Evolutionary conservation across 2,113 vertebrate species (phyloP).

Genomic region (Rousettus leschenaultii): DNA sequence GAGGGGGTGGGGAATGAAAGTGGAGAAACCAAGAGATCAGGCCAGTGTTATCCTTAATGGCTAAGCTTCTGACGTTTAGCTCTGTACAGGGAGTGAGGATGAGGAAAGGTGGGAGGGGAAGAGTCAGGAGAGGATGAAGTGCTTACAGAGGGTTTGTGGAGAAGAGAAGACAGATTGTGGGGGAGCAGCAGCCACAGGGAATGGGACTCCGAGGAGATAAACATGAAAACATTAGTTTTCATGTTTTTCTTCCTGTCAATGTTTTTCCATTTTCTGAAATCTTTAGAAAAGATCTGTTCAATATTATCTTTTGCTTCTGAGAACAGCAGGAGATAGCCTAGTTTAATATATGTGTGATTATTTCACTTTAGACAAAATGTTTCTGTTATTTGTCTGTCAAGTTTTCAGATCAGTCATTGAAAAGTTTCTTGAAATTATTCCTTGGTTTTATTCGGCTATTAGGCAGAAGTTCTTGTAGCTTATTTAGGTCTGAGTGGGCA

Average conservation of each 20-base stretch:
- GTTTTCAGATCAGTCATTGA: not conserved
- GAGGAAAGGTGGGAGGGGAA: not conserved
- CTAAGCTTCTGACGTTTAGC: too few species aligned
- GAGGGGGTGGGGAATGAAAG: not conserved
- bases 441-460: not conserved
- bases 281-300: not conserved
- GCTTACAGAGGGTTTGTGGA: not conserved
- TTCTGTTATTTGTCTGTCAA: not conserved
- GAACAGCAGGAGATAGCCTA: not conserved
- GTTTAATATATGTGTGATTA: not conserved
- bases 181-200: not conserved
- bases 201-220: not conserved
- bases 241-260: not conserved
- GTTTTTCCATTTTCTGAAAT: not conserved
- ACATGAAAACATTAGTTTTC: not conserved
- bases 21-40: not conserved
- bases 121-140: not conserved
- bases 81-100: too few species aligned
- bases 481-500: not conserved
- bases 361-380: not conserved
- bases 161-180: not conserved
- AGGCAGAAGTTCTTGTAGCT: not conserved
- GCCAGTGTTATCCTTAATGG: too few species aligned
- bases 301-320: not conserved
- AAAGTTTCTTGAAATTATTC: conserved; percentile 5